Evolutionary conservation across 2,113 vertebrate genomes (phyloP).

Genomic region (Coregonus clupeaformis): DNA sequence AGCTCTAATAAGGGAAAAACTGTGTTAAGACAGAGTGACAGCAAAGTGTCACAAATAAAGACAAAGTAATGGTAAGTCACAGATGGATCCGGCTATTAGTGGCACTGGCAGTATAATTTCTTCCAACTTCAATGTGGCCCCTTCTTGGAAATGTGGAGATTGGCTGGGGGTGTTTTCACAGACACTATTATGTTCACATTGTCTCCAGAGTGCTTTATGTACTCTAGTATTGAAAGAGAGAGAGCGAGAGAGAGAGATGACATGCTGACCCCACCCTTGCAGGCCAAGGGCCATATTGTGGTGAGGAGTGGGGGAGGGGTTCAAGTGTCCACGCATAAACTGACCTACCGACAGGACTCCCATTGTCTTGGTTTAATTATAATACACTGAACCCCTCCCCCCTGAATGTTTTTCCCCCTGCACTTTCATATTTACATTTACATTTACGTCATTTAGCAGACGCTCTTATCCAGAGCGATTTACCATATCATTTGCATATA

Average conservation of each 20-base stretch:
- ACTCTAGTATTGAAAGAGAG: not conserved
- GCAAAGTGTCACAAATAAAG: conserved; percentile 39
- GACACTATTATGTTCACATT: too few species aligned
- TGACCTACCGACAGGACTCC: too few species aligned
- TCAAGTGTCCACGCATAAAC: not conserved
- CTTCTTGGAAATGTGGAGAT: not conserved
- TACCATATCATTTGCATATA: too few species aligned
- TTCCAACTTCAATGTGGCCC: not conserved
- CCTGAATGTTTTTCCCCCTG: too few species aligned
- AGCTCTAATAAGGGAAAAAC: conserved; percentile 41
- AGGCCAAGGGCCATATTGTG: not conserved
- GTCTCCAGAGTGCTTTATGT: too few species aligned
- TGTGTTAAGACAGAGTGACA: conserved; percentile 38
- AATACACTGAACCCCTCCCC: not conserved
- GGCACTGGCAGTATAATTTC: not conserved
- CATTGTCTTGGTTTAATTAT: too few species aligned
- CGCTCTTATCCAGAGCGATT: too few species aligned
- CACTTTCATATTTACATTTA: too few species aligned
- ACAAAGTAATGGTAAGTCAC: conserved; percentile 28
- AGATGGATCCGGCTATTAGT: not conserved
- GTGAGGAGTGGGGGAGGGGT: not conserved
- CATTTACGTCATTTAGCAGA: too few species aligned
- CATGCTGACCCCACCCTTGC: not conserved
- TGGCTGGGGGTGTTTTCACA: too few species aligned
- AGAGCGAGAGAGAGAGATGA: not conserved